These are phyloP conservation scores for Criorhina ranunculi DNA, from an alignment of 2,888 invertebrate species.

Conservation along the genomic window DNA sequence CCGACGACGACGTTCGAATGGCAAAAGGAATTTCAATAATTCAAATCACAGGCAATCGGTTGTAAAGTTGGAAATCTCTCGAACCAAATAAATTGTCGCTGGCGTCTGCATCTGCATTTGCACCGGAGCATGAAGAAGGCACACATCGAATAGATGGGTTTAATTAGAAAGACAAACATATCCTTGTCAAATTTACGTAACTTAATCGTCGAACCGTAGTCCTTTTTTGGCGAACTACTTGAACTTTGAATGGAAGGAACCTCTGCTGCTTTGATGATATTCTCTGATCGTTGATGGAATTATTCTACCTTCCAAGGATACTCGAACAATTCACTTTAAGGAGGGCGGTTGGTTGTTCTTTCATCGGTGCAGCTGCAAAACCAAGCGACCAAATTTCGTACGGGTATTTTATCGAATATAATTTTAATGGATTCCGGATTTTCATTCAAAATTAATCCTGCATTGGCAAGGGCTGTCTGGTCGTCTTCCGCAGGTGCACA, in stretches of 20 bases:
- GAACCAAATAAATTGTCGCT: constrained; percentile 50
- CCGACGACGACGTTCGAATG: constrained; percentile 16
- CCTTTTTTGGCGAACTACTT: constrained; percentile 12
- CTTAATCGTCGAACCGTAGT: constrained; percentile 29
- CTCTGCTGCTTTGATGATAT: constrained; percentile 7
- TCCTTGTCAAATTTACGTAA: constrained; percentile 33
- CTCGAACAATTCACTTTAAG: constrained; percentile 3
- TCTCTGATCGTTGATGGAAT: constrained; percentile 45
- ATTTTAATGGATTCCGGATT: constrained; percentile 49
- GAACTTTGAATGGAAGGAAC: constrained; percentile 3
- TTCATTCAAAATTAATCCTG: constrained; percentile 17
- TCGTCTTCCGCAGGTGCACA: background rate
- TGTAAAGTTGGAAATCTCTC: constrained; percentile 40
- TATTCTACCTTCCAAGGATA: constrained; percentile 5
- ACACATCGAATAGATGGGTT: constrained; percentile 53
- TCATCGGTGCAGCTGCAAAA: too few relatives aligned
- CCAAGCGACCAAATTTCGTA: background rate
- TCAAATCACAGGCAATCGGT: constrained; percentile 70
- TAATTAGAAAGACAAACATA: constrained; percentile 72
- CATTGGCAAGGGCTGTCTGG: background rate
- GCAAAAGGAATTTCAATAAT: constrained; percentile 71
- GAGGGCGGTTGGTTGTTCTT: background rate
- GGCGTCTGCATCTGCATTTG: constrained; percentile 32
- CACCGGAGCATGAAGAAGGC: constrained; percentile 9
- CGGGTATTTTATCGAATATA: constrained; percentile 42